Percentiles rank a stretch among this genome's conserved stretches.
phyloP scores from a whole-genome alignment of 2,888 invertebrate species.

The Troides oblongomaculatus region DNA sequence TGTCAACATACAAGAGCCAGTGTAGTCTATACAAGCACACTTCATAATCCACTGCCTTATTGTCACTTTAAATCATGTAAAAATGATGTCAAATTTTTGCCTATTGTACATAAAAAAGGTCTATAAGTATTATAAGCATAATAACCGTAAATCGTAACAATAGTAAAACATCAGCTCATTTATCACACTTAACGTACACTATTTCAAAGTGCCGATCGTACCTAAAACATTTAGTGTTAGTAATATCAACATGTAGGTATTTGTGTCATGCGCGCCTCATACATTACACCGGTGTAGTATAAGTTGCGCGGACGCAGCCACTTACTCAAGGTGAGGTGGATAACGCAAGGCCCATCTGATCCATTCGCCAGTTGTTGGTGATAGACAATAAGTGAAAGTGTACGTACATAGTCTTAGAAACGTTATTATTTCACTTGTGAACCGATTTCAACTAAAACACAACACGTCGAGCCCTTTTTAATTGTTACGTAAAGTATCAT shows the following conservation, averaged over 20 bases:
- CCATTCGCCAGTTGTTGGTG: slow-evolving; percentile 56
- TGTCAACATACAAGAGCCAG: too few relatives aligned
- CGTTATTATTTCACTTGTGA: slow-evolving; percentile 20
- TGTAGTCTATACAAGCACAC: too few relatives aligned
- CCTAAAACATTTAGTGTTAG: slow-evolving; percentile 17
- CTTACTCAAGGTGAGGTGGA: slow-evolving; percentile 57
- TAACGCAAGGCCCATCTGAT: slow-evolving; percentile 66
- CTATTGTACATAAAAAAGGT: too few relatives aligned
- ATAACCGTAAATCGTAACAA: background rate
- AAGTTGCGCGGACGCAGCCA: slow-evolving; percentile 46
- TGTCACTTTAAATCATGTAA: too few relatives aligned
- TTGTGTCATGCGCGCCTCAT: slow-evolving; percentile 39
- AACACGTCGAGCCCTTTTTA: background rate
- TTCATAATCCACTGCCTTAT: too few relatives aligned
- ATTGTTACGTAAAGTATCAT: background rate
- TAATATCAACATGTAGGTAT: slow-evolving; percentile 35
- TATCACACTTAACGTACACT: background rate
- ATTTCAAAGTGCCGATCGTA: background rate
- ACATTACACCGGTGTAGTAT: slow-evolving; percentile 34
- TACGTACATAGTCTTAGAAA: slow-evolving; percentile 34
- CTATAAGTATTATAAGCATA: background rate
- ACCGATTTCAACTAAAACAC: slow-evolving; percentile 6
- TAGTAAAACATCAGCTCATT: background rate
- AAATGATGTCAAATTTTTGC: too few relatives aligned
- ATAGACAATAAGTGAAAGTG: slow-evolving; percentile 61